A percentile compares a stretch with the other conserved stretches of the same genome.
These are phyloP conservation scores for Dolichallabes microphthalmus DNA, from an alignment of 2,113 vertebrate genomes.

Conservation along the genomic window DNA sequence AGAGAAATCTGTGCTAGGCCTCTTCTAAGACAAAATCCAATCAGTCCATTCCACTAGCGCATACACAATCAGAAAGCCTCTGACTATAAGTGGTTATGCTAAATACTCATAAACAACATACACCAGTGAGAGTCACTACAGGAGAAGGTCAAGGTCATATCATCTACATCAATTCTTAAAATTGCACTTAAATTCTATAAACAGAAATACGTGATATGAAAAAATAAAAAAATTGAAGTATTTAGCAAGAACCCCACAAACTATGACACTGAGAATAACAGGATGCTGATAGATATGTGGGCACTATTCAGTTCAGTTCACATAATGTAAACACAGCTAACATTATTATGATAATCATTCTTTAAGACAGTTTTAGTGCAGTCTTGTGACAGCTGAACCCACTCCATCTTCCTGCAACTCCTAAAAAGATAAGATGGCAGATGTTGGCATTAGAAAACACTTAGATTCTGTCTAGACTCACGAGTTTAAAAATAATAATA, in stretches of 20 bases:
- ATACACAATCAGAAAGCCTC: neutral
- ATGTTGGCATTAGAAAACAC: neutral
- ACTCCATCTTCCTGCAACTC: constrained; percentile 10
- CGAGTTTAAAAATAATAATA: no score
- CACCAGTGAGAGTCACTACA: neutral
- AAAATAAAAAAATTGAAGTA: neutral
- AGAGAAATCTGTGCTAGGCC: neutral
- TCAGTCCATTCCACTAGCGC: neutral
- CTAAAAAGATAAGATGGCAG: constrained; percentile 8
- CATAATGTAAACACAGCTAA: constrained; percentile 13
- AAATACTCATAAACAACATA: neutral
- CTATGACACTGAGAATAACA: constrained; percentile 5
- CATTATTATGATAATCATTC: constrained; percentile 8
- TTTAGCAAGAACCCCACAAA: neutral
- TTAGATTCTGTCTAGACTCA: neutral
- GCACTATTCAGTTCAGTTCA: constrained; percentile 13
- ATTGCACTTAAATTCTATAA: neutral
- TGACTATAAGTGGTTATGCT: neutral
- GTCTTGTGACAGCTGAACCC: constrained; percentile 15
- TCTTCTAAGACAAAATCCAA: neutral
- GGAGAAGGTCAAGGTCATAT: neutral
- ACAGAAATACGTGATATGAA: neutral
- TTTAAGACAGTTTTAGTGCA: neutral
- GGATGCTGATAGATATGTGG: neutral
- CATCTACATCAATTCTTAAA: neutral